These are phyloP conservation scores for Sebastes schlegelii DNA, from an alignment of 2,113 vertebrate species.

Conservation along the genomic window DNA sequence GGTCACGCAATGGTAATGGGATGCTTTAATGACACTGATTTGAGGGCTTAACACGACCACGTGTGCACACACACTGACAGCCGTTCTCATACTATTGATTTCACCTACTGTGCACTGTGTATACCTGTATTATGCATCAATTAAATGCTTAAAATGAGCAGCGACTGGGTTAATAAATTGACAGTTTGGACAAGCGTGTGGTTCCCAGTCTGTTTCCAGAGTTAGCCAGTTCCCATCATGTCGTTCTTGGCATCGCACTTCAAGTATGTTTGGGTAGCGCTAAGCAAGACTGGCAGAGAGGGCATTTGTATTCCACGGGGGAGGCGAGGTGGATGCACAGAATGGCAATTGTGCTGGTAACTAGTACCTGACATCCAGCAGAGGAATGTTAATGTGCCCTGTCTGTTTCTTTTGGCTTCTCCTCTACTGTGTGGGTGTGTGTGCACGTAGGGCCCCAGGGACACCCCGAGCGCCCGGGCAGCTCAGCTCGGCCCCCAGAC, in stretches of 20 bases:
- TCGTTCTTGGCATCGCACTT: slow-evolving; percentile 55
- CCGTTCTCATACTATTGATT: not conserved
- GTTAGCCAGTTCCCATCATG: slow-evolving; percentile 42
- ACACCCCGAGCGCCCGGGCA: slow-evolving; percentile 79
- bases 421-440: slow-evolving; percentile 35
- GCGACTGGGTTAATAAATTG: slow-evolving; percentile 10
- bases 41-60: slow-evolving; percentile 11
- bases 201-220: slow-evolving; percentile 46
- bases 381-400: slow-evolving; percentile 44
- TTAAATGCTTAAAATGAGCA: slow-evolving; percentile 5
- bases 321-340: slow-evolving; percentile 45
- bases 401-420: slow-evolving; percentile 4
- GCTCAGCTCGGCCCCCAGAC: slow-evolving; percentile 86
- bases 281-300: slow-evolving; percentile 57
- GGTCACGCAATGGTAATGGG: slow-evolving; percentile 59
- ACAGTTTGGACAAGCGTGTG: slow-evolving; percentile 42
- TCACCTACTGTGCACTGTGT: not conserved
- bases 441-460: slow-evolving; percentile 72
- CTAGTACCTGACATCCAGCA: slow-evolving; percentile 54
- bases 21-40: slow-evolving; percentile 38
- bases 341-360: slow-evolving; percentile 63
- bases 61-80: not conserved
- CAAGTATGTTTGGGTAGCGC: slow-evolving; percentile 53
- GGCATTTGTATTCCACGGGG: slow-evolving; percentile 64
- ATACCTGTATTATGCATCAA: not conserved